A percentile compares a stretch with the other conserved stretches of the same genome.
These are phyloP conservation scores for Strongylocentrotus purpuratus DNA, from an alignment of 35 echinoderm and acorn worm species.

Conservation along the genomic window DNA sequence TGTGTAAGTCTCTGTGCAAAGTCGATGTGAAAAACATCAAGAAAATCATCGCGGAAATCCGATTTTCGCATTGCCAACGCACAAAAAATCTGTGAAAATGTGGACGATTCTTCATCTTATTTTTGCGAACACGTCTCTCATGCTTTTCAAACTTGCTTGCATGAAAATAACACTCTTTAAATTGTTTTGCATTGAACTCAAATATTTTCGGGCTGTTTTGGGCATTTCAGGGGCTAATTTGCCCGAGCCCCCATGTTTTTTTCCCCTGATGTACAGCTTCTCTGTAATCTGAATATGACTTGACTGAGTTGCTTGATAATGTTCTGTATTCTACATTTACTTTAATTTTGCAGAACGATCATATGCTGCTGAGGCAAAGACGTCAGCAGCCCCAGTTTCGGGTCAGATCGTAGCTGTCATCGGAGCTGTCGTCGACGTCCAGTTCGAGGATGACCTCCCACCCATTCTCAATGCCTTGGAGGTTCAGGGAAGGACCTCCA, in stretches of 20 bases:
- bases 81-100: too few species aligned
- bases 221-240: too few species aligned
- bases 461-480: constrained; percentile 99
- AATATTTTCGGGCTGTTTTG: too few species aligned
- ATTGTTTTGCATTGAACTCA: too few species aligned
- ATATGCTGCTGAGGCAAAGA: constrained; percentile 87
- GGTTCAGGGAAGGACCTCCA: constrained; percentile 82
- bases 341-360: constrained; percentile 64
- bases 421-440: constrained; percentile 98
- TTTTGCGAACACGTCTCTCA: too few species aligned
- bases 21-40: too few species aligned
- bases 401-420: constrained; percentile 93
- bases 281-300: not conserved
- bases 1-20: too few species aligned
- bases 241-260: too few species aligned
- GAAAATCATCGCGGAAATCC: not conserved
- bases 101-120: too few species aligned
- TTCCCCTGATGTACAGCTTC: not conserved
- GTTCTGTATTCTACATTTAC: not conserved
- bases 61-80: not conserved
- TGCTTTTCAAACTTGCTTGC: too few species aligned
- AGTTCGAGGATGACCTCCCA: constrained; percentile 94
- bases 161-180: too few species aligned
- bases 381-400: constrained; percentile 56
- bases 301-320: not conserved